A percentile compares a stretch with the other conserved stretches of the same genome.
Conservation (phyloP, 2,888 invertebrate genomes). For the Eutolmus rufibarbis region DNA sequence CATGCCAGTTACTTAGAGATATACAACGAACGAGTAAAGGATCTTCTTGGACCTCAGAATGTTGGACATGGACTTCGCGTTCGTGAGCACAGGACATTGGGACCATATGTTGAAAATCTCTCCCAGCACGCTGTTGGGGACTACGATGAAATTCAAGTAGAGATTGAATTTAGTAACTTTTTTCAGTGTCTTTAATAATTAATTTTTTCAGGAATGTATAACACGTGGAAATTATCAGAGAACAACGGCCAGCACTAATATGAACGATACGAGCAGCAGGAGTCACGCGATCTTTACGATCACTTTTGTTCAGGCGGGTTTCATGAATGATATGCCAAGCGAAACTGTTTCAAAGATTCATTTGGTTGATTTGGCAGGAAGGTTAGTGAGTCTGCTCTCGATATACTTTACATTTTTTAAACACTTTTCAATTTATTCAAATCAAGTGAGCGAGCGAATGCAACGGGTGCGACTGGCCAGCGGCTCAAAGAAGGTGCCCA, state of each 20-base stretch:
- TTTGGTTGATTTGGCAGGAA: conserved; percentile 87
- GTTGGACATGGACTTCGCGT: conserved; percentile 76
- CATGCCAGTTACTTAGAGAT: conserved; percentile 88
- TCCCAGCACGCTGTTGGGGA: conserved; percentile 86
- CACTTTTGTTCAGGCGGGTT: conserved; percentile 87
- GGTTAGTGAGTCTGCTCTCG: conserved; percentile 63
- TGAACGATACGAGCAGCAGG: conserved; percentile 91
- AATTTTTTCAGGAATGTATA: conserved; percentile 73
- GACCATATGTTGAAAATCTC: conserved; percentile 86
- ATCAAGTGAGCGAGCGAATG: conserved; percentile 82
- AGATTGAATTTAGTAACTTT: not conserved
- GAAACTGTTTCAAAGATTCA: conserved; percentile 91
- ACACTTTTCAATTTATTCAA: conserved; percentile 8
- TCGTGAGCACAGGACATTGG: conserved; percentile 79
- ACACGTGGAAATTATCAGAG: conserved; percentile 81
- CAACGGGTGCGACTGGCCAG: conserved; percentile 90
- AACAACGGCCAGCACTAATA: conserved; percentile 87
- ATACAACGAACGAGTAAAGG: conserved; percentile 83
- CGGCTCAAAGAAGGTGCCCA: conserved; percentile 89
- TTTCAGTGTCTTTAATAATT: not conserved
- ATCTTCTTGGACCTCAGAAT: conserved; percentile 68
- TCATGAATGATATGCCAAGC: conserved; percentile 85
- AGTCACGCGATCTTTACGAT: conserved; percentile 93
- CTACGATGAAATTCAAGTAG: conserved; percentile 84
- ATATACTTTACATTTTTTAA: not conserved